Percentiles rank a stretch among this genome's conserved stretches.
Evolutionary conservation across 2,888 invertebrate genomes (phyloP).

Genomic region (Pyrochroa serraticornis): DNA sequence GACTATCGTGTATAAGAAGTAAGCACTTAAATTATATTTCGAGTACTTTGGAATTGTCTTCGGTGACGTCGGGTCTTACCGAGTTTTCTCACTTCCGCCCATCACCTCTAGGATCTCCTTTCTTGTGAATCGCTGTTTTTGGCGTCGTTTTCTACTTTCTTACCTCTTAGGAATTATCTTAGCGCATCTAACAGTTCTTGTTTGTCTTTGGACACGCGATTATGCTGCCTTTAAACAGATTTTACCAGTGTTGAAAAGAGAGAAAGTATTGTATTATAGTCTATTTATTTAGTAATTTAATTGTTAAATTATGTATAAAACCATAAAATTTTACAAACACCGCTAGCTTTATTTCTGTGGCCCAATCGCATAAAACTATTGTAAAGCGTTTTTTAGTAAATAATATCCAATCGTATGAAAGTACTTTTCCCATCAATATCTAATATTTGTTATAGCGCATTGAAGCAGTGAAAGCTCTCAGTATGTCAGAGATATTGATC

Average conservation of each 20-base stretch:
- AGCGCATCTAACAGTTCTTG: constrained; percentile 67
- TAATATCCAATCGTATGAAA: no score
- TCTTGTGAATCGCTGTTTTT: no score
- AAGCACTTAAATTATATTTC: no score
- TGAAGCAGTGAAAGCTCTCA: no score
- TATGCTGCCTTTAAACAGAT: constrained; percentile 65
- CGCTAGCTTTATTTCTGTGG: no score
- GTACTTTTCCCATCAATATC: no score
- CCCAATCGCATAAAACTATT: neutral
- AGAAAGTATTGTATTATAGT: constrained; percentile 19
- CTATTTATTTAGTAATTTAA: constrained; percentile 27
- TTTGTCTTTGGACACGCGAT: constrained; percentile 63
- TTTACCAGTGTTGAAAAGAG: constrained; percentile 16
- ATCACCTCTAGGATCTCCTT: constrained; percentile 13
- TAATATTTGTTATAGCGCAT: no score
- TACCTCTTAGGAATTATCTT: constrained; percentile 61
- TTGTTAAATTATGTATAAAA: constrained; percentile 18
- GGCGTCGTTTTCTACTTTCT: constrained; percentile 1
- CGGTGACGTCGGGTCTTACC: constrained; percentile 24
- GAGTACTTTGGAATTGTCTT: no score
- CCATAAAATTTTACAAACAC: constrained; percentile 12
- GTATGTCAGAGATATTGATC: no score
- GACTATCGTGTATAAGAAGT: no score
- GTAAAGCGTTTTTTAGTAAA: no score
- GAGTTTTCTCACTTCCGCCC: constrained; percentile 25